Evolutionary conservation across 2,888 invertebrate species (phyloP), one percentile per base, ranked within the genome.

Genomic region (Athalia circularis): DNA sequence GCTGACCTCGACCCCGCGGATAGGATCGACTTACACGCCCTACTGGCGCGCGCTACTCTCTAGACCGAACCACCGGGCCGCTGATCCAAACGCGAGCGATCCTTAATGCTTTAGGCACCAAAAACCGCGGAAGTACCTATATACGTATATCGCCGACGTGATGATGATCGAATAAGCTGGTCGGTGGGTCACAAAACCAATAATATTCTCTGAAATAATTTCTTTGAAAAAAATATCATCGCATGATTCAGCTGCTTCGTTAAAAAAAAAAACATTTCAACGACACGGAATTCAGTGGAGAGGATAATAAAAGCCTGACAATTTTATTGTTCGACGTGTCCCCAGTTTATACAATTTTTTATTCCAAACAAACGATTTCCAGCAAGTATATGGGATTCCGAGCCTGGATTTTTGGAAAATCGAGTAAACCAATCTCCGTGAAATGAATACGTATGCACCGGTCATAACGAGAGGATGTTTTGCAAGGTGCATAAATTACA

Each of bases 1-100:
- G 62, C 11, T 62, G 62, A 75, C 74, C 74, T 75, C 62, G 74
- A 75, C 74, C 74, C 57, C 74, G 29, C 29, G 50, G 59, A 75
- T 62, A 57, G 15, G 70, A 70, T 75, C 74, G 74, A 72, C 59
- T 72, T 61, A 61, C 52, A 68, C 57, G 72, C 59, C 48, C 72
- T 13, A 72, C 45, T 45, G 72, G 13, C 61, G 54, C 54, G n/a
- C 54, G 54, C n/a, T 8, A n/a, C 54, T 54, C n/a, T 54, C 54
- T n/a, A 29, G 29, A 29, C 29, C 29, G 29, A 29, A 29, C 1
- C 29, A 29, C 54, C 65, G n/a, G 48, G 29, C 11, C 54, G n/a
- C 15, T 68, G 68, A 68, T 68, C 68, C 45, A 54, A 68, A 68
- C 29, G 68, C 43, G 54, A 68, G 50, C 68, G 68, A 68, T 68